Evolutionary conservation across 1,140 invertebrate species (phyloP).

Genomic region (Dreissena rostriformis): DNA sequence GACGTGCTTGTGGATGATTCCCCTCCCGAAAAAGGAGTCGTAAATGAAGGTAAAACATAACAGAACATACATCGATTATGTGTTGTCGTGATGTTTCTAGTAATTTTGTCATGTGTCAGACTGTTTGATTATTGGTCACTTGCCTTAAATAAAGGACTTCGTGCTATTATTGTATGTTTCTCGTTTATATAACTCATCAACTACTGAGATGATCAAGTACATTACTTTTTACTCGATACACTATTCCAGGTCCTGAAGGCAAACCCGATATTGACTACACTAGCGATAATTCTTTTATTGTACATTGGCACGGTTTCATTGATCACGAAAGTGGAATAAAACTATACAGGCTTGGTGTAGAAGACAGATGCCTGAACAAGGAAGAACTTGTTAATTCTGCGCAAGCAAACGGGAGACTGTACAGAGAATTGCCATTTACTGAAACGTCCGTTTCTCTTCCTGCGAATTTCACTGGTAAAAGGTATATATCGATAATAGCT

Average conservation of each 20-base stretch:
- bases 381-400: constrained; percentile 22
- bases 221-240: too few species aligned
- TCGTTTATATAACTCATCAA: background rate
- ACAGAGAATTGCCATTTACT: constrained; percentile 1
- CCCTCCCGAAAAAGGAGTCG: constrained; percentile 55
- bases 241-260: constrained; percentile 3
- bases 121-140: background rate
- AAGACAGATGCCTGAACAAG: constrained; percentile 22
- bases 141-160: background rate
- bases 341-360: constrained; percentile 50
- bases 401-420: background rate
- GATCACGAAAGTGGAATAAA: constrained; percentile 66
- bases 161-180: background rate
- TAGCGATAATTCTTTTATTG: constrained; percentile 39
- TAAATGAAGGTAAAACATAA: constrained; percentile 46
- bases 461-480: constrained; percentile 44
- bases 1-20: constrained; percentile 60
- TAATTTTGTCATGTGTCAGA: background rate
- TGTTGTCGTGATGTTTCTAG: background rate
- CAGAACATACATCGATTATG: background rate
- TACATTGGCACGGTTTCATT: constrained; percentile 63
- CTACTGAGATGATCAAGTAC: background rate
- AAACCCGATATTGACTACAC: constrained; percentile 62
- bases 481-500: constrained; percentile 51
- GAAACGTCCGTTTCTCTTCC: background rate